phyloP scores from a whole-genome alignment of 1,140 invertebrate genomes.

The Aphelinus certus region DNA sequence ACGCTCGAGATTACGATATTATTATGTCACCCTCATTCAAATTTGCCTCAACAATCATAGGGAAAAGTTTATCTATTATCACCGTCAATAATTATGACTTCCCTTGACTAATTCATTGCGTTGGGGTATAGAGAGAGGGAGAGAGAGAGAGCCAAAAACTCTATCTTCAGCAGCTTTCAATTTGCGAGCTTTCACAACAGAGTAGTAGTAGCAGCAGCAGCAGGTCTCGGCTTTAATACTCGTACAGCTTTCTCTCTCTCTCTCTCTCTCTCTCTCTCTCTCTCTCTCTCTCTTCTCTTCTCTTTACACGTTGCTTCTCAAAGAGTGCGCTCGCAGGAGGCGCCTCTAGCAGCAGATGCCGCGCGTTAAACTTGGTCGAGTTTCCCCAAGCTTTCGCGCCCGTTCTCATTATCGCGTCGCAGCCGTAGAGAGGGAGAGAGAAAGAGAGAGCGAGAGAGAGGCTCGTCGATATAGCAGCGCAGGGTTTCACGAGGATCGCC shows the following conservation, averaged over 20 bases:
- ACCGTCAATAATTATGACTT: too few relatives aligned
- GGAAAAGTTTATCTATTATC: too few relatives aligned
- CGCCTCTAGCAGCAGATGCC: slow-evolving; percentile 36
- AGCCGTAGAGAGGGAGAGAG: background rate
- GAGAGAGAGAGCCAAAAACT: too few relatives aligned
- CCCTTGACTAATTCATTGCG: too few relatives aligned
- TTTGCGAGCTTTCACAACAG: background rate
- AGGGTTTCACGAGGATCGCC: background rate
- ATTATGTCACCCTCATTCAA: too few relatives aligned
- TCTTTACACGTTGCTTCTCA: slow-evolving; percentile 35
- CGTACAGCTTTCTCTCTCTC: background rate
- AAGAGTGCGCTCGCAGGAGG: slow-evolving; percentile 29
- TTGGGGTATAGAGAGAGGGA: too few relatives aligned
- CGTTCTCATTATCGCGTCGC: slow-evolving; percentile 65
- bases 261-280: too few relatives aligned
- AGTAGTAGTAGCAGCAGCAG: background rate
- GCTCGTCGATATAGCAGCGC: slow-evolving; percentile 12
- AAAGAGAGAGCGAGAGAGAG: too few relatives aligned
- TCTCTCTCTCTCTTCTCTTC: slow-evolving; percentile 9
- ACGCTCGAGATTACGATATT: too few relatives aligned
- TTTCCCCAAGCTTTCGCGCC: slow-evolving; percentile 53
- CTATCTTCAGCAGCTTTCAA: too few relatives aligned
- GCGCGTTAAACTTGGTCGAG: slow-evolving; percentile 52
- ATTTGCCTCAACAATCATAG: too few relatives aligned
- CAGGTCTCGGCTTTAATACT: background rate